Percentiles rank a stretch among this genome's conserved stretches.
phyloP scores from a whole-genome alignment of 2,113 vertebrate species.

The Ictalurus punctatus region DNA sequence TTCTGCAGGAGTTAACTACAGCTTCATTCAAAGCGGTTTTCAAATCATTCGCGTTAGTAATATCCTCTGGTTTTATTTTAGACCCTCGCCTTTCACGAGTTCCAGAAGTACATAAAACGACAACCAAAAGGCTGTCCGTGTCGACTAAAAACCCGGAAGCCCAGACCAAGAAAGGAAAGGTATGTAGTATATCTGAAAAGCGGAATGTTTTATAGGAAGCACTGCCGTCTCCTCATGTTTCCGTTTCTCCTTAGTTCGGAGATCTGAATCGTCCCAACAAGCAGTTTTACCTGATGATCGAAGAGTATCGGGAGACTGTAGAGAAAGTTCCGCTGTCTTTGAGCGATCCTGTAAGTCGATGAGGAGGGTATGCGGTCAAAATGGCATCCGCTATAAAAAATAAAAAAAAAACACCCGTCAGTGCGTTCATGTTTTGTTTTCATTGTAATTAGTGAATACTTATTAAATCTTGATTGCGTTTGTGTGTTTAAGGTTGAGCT shows the following conservation, averaged over 20 bases:
- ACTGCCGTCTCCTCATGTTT: neutral
- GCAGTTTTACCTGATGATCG: conserved; percentile 93
- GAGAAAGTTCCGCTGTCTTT: conserved; percentile 77
- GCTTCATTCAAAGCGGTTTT: neutral
- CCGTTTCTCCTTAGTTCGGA: conserved; percentile 73
- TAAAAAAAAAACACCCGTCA: neutral
- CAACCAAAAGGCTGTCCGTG: conserved; percentile 81
- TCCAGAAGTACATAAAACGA: conserved; percentile 80
- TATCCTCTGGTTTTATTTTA: conserved; percentile 47
- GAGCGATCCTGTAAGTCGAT: conserved; percentile 77
- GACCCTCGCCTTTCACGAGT: conserved; percentile 80
- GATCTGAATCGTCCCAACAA: conserved; percentile 84
- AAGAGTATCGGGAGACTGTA: conserved; percentile 84
- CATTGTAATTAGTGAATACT: neutral
- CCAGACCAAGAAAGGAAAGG: conserved; percentile 84
- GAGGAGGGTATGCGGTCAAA: neutral
- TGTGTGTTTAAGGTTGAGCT: conserved; percentile 77
- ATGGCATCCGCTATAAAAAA: neutral
- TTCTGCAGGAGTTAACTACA: neutral
- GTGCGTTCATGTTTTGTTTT: neutral
- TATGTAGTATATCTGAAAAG: conserved; percentile 48
- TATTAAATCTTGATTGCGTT: neutral
- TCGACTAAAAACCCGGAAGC: conserved; percentile 75
- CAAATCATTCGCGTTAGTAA: neutral
- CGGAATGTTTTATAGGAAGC: too few relatives aligned